These are phyloP conservation scores for Dolichoris vasculosae DNA, from an alignment of 1,140 invertebrate species.

Conservation along the genomic window DNA sequence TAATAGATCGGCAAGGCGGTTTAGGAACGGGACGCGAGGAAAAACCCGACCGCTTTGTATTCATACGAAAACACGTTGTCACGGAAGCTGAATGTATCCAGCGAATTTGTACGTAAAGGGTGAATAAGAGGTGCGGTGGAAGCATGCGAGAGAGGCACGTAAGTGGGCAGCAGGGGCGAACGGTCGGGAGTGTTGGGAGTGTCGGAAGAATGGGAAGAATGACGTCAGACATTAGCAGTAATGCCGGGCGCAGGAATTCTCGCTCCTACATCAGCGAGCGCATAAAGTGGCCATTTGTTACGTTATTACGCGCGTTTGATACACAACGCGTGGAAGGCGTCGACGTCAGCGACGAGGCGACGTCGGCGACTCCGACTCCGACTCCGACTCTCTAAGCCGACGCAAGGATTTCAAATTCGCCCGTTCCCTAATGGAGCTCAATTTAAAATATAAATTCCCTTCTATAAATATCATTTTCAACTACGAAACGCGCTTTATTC, in stretches of 20 bases:
- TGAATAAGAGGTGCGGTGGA: constrained; percentile 26
- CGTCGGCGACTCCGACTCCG: too few species aligned
- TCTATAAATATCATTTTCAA: constrained; percentile 64
- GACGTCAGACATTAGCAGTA: constrained; percentile 69
- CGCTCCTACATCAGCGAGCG: constrained; percentile 61
- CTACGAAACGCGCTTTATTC: constrained; percentile 48
- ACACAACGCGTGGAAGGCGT: constrained; percentile 59
- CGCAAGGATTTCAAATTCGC: constrained; percentile 58
- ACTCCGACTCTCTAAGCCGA: background rate
- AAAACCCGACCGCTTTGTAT: constrained; percentile 27
- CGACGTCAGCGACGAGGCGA: background rate
- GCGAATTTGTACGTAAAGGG: constrained; percentile 43
- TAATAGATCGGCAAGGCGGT: background rate
- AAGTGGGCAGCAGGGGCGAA: background rate
- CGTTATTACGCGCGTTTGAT: constrained; percentile 71
- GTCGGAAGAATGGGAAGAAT: constrained; percentile 57
- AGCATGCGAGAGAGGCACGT: background rate
- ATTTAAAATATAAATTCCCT: constrained; percentile 73
- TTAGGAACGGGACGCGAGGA: background rate
- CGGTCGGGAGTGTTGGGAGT: constrained; percentile 47
- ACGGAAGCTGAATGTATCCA: background rate
- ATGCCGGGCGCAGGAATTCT: constrained; percentile 67
- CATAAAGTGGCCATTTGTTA: constrained; percentile 72
- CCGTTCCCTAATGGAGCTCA: constrained; percentile 66
- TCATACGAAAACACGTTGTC: constrained; percentile 38